Conservation (phyloP, 2,113 vertebrate genomes). For the Steatornis caripensis region DNA sequence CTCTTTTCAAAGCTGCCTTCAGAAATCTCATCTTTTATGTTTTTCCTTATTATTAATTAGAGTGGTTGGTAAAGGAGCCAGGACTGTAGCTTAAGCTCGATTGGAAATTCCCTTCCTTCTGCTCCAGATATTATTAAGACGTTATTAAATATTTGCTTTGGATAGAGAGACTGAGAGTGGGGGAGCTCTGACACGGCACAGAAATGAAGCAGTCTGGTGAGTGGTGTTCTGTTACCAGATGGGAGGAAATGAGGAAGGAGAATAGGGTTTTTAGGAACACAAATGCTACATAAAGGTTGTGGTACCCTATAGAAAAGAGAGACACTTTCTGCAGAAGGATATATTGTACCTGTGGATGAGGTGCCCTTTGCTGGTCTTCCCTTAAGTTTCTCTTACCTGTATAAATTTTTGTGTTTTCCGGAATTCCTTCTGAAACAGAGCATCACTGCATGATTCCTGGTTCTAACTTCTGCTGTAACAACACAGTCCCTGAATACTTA, state of each 20-base stretch:
- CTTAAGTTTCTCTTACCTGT: neutral
- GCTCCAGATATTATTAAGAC: neutral
- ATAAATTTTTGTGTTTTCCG: neutral
- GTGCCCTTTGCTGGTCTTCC: neutral
- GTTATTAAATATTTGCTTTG: neutral
- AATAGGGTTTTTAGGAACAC: neutral
- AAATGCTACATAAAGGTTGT: neutral
- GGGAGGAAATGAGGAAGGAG: neutral
- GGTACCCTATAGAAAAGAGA: neutral
- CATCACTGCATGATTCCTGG: neutral
- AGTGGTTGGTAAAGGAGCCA: neutral
- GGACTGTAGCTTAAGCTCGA: neutral
- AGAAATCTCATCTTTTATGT: neutral
- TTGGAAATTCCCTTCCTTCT: neutral
- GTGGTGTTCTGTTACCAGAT: neutral
- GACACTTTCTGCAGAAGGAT: neutral
- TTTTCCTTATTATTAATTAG: neutral
- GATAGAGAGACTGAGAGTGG: neutral
- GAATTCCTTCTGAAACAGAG: neutral
- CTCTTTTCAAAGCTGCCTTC: neutral
- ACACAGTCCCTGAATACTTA: neutral
- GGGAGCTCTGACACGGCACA: neutral
- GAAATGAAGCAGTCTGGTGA: neutral
- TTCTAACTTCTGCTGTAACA: neutral
- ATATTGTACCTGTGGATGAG: neutral